Conservation (phyloP, 2,797 vertebrate genomes). For the Taeniopygia guttata region DNA sequence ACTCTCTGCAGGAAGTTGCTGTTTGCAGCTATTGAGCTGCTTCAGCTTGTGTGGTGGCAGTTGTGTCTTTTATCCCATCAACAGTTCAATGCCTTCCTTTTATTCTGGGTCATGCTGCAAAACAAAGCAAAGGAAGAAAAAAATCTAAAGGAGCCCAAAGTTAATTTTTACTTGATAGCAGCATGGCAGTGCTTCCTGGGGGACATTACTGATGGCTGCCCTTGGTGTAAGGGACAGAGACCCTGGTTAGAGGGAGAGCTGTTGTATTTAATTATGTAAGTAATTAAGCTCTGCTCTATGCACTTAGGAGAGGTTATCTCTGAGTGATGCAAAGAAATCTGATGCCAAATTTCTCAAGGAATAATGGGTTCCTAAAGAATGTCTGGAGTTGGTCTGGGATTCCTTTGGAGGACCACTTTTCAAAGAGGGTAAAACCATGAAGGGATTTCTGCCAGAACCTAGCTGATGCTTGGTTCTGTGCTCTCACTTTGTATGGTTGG, state of each 20-base stretch:
- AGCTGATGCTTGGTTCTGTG: neutral
- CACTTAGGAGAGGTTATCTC: neutral
- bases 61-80: neutral
- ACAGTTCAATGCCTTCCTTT: conserved; percentile 3
- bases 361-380: neutral
- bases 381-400: neutral
- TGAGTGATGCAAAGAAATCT: neutral
- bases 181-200: neutral
- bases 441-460: neutral
- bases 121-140: neutral
- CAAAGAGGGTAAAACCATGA: neutral
- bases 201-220: neutral
- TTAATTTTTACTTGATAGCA: conserved; percentile 1
- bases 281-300: neutral
- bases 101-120: neutral
- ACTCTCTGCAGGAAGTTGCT: conserved; percentile 27
- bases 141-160: neutral
- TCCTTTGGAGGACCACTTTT: neutral
- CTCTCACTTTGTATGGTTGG: neutral
- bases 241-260: neutral
- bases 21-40: conserved; percentile 42
- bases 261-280: neutral
- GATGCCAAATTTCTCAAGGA: neutral
- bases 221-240: neutral
- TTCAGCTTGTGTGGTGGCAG: neutral